Percentiles rank a stretch among this genome's conserved stretches.
phyloP scores from a whole-genome alignment of 2,888 invertebrate species.

The Acrobasis consociella region DNA sequence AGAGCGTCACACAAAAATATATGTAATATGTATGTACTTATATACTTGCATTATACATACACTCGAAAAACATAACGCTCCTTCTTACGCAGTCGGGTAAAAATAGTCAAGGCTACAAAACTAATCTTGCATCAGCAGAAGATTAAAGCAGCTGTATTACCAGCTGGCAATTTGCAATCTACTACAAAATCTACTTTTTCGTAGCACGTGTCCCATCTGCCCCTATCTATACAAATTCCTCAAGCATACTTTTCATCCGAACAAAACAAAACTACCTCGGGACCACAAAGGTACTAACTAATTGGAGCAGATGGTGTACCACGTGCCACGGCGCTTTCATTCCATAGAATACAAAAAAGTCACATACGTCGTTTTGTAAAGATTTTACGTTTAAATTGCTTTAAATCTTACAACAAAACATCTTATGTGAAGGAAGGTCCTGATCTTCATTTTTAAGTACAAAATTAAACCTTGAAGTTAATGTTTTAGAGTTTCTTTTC shows the following conservation, averaged over 20 bases:
- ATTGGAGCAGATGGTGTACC: constrained; percentile 21
- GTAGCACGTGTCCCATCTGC: constrained; percentile 3
- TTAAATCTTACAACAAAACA: neutral
- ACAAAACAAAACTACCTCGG: constrained; percentile 9
- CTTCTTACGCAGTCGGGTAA: no score
- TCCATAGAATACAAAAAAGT: neutral
- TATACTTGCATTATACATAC: no score
- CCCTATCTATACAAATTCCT: neutral
- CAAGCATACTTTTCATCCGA: neutral
- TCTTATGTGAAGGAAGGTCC: neutral
- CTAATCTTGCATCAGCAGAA: no score
- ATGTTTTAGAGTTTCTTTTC: neutral
- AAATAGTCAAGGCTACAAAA: no score
- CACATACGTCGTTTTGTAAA: neutral
- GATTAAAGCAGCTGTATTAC: neutral
- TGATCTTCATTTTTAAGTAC: neutral
- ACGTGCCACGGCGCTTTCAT: constrained; percentile 16
- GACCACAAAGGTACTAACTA: constrained; percentile 16
- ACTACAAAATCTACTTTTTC: neutral
- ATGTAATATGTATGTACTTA: no score
- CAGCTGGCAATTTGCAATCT: neutral
- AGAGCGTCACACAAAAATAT: no score
- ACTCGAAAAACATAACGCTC: no score
- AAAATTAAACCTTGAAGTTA: neutral
- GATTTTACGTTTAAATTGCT: neutral